These are phyloP conservation scores for Timema podura DNA, from an alignment of 2,888 invertebrate species.

Conservation along the genomic window DNA sequence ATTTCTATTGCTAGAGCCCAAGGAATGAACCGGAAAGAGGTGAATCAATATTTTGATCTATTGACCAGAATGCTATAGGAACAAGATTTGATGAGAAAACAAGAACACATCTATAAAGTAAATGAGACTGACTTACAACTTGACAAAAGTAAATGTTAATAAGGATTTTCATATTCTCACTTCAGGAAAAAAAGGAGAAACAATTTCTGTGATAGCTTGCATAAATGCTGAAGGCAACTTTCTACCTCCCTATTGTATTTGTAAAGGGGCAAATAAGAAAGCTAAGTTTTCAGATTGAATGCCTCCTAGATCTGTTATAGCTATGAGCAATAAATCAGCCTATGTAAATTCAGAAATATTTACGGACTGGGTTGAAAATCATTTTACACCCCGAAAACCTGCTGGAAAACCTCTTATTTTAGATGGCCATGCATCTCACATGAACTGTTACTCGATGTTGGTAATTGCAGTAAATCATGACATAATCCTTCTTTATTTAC, in stretches of 20 bases:
- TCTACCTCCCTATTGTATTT: conserved; percentile 26
- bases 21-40: conserved; percentile 1
- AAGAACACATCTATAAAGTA: conserved; percentile 33
- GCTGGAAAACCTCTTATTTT: conserved; percentile 30
- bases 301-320: background rate
- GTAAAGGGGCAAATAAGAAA: conserved; percentile 38
- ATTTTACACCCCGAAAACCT: conserved; percentile 38
- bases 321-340: conserved; percentile 36
- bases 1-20: conserved; percentile 13
- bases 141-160: conserved; percentile 27
- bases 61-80: conserved; percentile 15
- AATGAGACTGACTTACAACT: conserved; percentile 34
- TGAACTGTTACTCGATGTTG: conserved; percentile 11
- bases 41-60: conserved; percentile 12
- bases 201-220: conserved; percentile 37
- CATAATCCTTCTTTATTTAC: background rate
- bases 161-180: conserved; percentile 33
- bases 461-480: background rate
- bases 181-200: conserved; percentile 38
- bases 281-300: conserved; percentile 34
- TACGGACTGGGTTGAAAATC: conserved; percentile 31
- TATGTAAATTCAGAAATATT: conserved; percentile 32
- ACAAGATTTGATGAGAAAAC: conserved; percentile 32
- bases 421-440: conserved; percentile 12
- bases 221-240: conserved; percentile 8